A percentile compares a stretch with the other conserved stretches of the same genome.
Conservation (phyloP, 2,113 vertebrate genomes). For the Heptranchias perlo region DNA sequence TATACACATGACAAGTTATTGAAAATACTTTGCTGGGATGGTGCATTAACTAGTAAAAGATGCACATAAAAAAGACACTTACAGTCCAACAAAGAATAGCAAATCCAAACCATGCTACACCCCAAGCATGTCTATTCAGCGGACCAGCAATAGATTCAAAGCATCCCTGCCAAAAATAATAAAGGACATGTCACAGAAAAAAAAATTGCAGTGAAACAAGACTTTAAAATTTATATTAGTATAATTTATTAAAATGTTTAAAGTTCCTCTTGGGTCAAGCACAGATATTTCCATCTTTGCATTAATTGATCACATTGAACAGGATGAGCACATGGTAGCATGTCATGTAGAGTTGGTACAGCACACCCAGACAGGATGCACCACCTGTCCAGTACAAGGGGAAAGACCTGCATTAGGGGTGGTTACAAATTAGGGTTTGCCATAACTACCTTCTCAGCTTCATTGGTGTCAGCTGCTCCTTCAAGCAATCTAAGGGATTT, state of each 20-base stretch:
- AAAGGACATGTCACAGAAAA: background rate
- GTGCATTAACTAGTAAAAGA: background rate
- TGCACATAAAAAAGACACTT: constrained; percentile 48
- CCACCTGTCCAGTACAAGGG: background rate
- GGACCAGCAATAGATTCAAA: constrained; percentile 60
- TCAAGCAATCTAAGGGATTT: background rate
- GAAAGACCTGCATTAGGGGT: background rate
- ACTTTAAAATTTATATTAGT: background rate
- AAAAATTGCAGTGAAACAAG: background rate
- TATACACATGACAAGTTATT: background rate
- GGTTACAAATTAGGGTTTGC: background rate
- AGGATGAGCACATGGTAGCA: background rate
- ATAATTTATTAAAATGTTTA: background rate
- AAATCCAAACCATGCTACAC: constrained; percentile 75
- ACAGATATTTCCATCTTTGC: background rate
- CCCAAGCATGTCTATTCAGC: constrained; percentile 61
- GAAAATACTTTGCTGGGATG: background rate
- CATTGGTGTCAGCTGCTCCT: background rate
- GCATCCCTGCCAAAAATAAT: constrained; percentile 57
- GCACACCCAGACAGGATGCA: background rate
- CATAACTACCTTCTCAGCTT: background rate
- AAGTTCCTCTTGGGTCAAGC: background rate
- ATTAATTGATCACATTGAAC: background rate
- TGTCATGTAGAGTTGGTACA: background rate
- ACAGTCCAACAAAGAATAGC: constrained; percentile 74